Evolutionary conservation across 2,113 vertebrate genomes (phyloP).

Genomic region (Anhinga anhinga): DNA sequence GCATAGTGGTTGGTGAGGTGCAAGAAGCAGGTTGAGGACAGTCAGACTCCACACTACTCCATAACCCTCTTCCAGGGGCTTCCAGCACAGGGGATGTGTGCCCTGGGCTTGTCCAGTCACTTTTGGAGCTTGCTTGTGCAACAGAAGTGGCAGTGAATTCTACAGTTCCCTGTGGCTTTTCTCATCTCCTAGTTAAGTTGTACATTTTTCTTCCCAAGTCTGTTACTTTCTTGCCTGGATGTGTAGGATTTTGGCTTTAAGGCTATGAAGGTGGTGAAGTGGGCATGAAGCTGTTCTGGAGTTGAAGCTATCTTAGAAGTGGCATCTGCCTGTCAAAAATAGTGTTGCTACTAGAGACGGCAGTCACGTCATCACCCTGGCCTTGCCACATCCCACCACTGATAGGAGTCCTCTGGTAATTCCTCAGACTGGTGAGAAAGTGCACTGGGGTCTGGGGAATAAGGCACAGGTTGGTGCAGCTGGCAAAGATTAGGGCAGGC

Average conservation of each 20-base stretch:
- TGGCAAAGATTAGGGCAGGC: neutral
- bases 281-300: neutral
- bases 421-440: neutral
- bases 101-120: neutral
- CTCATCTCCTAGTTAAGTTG: neutral
- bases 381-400: neutral
- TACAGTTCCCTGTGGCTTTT: neutral
- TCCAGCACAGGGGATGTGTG: accelerated
- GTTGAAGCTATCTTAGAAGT: neutral
- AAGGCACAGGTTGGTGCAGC: neutral
- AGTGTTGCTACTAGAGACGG: neutral
- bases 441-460: neutral
- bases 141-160: neutral
- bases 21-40: neutral
- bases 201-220: neutral
- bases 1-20: neutral
- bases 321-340: neutral
- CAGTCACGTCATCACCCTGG: accelerated
- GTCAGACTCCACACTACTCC: neutral
- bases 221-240: neutral
- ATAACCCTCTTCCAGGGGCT: neutral
- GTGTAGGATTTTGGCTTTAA: neutral
- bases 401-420: neutral
- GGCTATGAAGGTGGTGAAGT: neutral
- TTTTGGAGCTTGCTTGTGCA: neutral